Conservation (phyloP, 2,113 vertebrate genomes). For the Cynopterus brachyotis region DNA sequence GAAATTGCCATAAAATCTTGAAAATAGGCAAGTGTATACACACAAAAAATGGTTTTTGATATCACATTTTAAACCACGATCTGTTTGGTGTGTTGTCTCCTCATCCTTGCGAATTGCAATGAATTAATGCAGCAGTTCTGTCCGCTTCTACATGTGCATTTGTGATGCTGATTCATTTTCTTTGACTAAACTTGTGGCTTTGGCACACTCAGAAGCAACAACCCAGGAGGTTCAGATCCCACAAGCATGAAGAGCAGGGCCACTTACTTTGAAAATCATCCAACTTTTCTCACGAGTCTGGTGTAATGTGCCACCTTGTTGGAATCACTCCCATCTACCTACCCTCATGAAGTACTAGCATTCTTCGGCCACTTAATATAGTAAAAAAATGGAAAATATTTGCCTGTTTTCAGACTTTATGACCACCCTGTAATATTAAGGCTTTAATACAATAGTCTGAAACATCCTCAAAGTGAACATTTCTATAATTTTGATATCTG, state of each 20-base stretch:
- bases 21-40: background rate
- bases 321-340: background rate
- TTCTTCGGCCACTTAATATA: background rate
- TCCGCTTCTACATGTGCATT: background rate
- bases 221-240: background rate
- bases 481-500: background rate
- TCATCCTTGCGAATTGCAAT: background rate
- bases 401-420: background rate
- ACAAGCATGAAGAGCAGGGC: background rate
- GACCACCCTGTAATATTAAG: background rate
- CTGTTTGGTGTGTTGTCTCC: background rate
- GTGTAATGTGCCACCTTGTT: background rate
- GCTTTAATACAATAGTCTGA: background rate
- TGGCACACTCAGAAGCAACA: background rate
- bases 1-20: background rate
- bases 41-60: background rate
- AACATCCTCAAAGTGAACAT: background rate
- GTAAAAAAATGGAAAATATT: background rate
- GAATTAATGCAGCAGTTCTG: background rate
- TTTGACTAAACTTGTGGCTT: background rate
- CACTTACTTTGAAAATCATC: background rate
- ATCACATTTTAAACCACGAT: background rate
- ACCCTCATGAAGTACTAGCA: background rate
- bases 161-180: background rate
- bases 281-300: background rate